Evolutionary conservation across 1,140 invertebrate species (phyloP).

Genomic region (Euglossa dilemma): DNA sequence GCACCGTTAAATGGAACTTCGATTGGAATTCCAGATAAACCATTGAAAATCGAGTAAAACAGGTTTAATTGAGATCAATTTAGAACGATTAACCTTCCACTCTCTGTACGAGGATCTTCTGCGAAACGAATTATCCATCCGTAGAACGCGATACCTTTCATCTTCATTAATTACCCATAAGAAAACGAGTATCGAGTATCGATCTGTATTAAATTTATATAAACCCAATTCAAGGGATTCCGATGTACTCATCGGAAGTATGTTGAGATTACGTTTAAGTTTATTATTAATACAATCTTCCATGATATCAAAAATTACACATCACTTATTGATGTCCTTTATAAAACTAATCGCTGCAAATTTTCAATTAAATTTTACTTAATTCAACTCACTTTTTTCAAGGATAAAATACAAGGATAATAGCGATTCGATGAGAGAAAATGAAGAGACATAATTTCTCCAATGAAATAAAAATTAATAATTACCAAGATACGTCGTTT

Average conservation of each 20-base stretch:
- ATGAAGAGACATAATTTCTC: too few relatives aligned
- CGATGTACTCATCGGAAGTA: too few relatives aligned
- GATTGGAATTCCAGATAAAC: conserved; percentile 9
- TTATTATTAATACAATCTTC: too few relatives aligned
- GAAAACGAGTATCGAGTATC: not conserved
- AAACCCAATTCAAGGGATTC: not conserved
- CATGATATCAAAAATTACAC: not conserved
- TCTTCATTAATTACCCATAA: conserved; percentile 4
- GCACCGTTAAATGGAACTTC: conserved; percentile 5
- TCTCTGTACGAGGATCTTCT: not conserved
- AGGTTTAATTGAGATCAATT: conserved; percentile 16
- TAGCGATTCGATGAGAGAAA: too few relatives aligned
- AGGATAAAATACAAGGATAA: too few relatives aligned
- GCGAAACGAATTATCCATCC: not conserved
- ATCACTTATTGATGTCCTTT: too few relatives aligned
- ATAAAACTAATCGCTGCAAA: too few relatives aligned
- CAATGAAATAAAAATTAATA: too few relatives aligned
- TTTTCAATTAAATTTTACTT: too few relatives aligned
- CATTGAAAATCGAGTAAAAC: not conserved
- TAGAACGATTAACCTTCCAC: conserved; percentile 7
- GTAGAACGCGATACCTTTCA: not conserved
- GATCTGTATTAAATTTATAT: not conserved
- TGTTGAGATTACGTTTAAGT: too few relatives aligned
- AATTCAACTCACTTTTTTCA: too few relatives aligned
- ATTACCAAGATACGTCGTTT: too few relatives aligned